Conservation (phyloP, 2,888 invertebrate genomes). For the Nowickia ferox region DNA sequence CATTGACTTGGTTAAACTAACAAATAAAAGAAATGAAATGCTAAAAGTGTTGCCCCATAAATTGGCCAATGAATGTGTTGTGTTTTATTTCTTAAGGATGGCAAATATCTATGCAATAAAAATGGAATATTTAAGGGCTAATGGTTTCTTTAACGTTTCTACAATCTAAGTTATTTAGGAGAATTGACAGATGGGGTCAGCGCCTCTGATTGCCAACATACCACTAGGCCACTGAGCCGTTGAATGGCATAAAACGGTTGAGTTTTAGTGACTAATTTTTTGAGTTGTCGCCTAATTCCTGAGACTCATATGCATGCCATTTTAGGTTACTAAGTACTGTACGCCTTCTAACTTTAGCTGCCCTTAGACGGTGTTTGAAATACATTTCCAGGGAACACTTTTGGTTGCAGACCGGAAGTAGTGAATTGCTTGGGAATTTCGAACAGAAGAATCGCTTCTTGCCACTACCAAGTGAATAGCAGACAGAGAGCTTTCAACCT, state of each 20-base stretch:
- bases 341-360: neutral
- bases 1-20: neutral
- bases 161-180: neutral
- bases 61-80: neutral
- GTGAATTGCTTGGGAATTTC: neutral
- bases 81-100: neutral
- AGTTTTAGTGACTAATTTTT: no score
- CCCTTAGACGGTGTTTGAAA: neutral
- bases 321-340: neutral
- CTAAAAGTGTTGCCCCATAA: neutral
- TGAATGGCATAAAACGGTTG: no score
- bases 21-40: neutral
- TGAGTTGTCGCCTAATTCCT: no score
- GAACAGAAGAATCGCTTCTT: neutral
- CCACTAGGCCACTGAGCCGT: no score
- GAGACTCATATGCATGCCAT: neutral
- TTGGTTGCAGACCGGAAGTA: neutral
- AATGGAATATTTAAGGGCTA: neutral
- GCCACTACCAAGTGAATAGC: neutral
- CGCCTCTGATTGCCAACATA: no score
- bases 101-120: neutral
- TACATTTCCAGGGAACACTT: neutral
- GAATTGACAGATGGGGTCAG: neutral
- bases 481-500: neutral
- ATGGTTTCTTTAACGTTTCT: neutral